These are phyloP conservation scores for Camponotus floridanus DNA, from an alignment of 1,140 invertebrate species.

Conservation along the genomic window DNA sequence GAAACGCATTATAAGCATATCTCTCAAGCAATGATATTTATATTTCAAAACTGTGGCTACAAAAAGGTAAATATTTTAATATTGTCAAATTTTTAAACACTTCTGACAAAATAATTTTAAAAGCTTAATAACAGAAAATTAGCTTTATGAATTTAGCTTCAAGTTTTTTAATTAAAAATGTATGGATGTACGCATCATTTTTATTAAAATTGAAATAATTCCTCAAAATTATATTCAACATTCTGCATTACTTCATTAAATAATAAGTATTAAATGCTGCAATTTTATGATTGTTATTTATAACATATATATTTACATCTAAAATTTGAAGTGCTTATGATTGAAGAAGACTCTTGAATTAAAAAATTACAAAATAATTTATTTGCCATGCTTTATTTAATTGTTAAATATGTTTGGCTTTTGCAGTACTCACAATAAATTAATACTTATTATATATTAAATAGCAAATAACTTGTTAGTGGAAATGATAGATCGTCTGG, in stretches of 20 bases:
- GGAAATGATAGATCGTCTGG: background rate
- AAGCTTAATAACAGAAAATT: background rate
- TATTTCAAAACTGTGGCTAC: background rate
- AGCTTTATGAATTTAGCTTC: background rate
- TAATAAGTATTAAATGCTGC: background rate
- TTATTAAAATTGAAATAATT: background rate
- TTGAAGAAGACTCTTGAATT: background rate
- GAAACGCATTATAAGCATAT: background rate
- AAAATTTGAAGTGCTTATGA: background rate
- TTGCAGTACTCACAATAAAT: background rate
- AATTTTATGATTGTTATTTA: background rate
- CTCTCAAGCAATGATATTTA: background rate
- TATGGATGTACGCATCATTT: background rate
- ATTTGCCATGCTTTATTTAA: background rate
- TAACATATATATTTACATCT: background rate
- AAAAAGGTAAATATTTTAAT: conserved; percentile 6
- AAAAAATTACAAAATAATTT: background rate
- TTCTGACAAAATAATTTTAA: background rate
- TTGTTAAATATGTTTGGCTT: background rate
- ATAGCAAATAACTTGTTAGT: background rate
- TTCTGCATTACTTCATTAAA: background rate
- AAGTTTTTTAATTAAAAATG: background rate
- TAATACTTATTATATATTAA: conserved; percentile 1
- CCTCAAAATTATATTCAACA: background rate
- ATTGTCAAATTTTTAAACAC: background rate